A percentile compares a stretch with the other conserved stretches of the same genome.
Conservation (phyloP, 2,797 vertebrate species). For the Dendrocincla tyrannina region DNA sequence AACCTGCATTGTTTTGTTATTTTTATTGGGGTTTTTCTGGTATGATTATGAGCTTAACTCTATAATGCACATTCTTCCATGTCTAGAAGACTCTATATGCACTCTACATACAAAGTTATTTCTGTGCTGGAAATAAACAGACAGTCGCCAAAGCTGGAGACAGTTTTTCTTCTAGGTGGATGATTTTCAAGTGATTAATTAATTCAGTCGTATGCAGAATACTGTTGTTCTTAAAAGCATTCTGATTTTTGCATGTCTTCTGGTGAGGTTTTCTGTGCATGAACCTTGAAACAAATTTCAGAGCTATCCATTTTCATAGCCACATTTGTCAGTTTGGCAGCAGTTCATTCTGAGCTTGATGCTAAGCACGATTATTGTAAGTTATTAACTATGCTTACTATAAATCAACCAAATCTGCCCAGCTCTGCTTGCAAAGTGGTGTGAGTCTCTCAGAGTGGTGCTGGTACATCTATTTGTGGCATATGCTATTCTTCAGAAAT, state of each 20-base stretch:
- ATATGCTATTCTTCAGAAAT: not conserved
- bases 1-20: not conserved
- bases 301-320: slow-evolving; percentile 19
- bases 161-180: not conserved
- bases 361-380: slow-evolving; percentile 35
- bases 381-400: not conserved
- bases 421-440: not conserved
- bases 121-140: not conserved
- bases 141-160: not conserved
- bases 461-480: not conserved
- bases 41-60: not conserved
- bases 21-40: not conserved
- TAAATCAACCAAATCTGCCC: not conserved
- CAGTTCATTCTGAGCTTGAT: slow-evolving; percentile 40
- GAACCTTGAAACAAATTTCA: slow-evolving; percentile 41
- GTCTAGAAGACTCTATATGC: not conserved
- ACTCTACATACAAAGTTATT: not conserved
- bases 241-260: not conserved
- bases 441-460: not conserved
- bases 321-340: slow-evolving; percentile 30
- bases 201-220: not conserved
- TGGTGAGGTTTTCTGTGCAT: not conserved
- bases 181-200: not conserved
- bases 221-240: not conserved
- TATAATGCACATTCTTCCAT: not conserved